Evolutionary conservation across 2,113 vertebrate genomes (phyloP).

Genomic region (Aix galericulata): DNA sequence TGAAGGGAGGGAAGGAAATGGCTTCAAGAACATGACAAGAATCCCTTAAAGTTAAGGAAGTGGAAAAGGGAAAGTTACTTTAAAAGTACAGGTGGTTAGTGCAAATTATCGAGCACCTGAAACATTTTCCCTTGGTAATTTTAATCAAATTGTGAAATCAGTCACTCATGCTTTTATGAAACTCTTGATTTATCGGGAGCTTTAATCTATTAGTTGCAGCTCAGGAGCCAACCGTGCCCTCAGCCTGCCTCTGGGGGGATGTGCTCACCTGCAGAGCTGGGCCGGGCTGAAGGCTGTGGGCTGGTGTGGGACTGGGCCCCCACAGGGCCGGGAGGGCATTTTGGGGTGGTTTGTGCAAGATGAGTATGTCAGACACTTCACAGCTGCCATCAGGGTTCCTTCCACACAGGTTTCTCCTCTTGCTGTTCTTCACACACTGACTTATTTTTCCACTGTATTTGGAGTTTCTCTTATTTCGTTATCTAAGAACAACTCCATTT

Average conservation of each 20-base stretch:
- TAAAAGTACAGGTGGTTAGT: constrained; percentile 32
- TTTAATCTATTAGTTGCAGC: not conserved
- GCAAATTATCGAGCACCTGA: constrained; percentile 43
- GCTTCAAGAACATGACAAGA: constrained; percentile 32
- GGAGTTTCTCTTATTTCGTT: not conserved
- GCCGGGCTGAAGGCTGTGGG: not conserved
- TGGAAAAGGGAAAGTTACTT: constrained; percentile 16
- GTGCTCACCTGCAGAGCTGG: rapidly evolving
- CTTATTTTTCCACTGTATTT: not conserved
- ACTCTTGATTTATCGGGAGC: constrained; percentile 45
- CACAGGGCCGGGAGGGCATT: not conserved
- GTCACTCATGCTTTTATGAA: constrained; percentile 34
- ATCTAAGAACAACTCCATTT: not conserved
- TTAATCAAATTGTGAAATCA: constrained; percentile 54
- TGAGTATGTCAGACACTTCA: not conserved
- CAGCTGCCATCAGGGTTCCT: not conserved
- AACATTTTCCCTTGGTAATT: constrained; percentile 57
- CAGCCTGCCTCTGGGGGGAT: not conserved
- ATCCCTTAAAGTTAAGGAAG: not conserved
- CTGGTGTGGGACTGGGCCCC: not conserved
- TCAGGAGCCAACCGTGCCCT: constrained; percentile 14
- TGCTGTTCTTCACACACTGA: not conserved
- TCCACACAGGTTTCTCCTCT: not conserved
- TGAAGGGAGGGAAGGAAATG: constrained; percentile 5
- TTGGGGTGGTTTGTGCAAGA: not conserved